Conservation (phyloP, 2,888 invertebrate species). For the Perithous albicinctus region DNA sequence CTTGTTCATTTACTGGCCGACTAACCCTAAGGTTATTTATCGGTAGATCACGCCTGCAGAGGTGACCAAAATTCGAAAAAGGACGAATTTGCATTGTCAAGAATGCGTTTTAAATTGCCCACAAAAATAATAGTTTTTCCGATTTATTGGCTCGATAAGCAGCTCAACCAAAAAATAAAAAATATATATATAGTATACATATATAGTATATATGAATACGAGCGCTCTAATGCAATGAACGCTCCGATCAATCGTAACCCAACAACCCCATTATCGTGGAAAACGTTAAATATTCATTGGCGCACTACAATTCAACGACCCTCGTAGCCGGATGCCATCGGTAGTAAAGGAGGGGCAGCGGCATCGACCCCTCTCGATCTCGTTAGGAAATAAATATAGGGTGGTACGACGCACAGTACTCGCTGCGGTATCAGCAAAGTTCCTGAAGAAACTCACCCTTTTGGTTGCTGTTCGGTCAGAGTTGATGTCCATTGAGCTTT, state of each 20-base stretch:
- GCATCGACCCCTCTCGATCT: constrained; percentile 58
- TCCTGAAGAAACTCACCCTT: constrained; percentile 49
- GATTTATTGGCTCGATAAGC: no score
- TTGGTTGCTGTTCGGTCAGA: constrained; percentile 43
- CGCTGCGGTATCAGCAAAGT: constrained; percentile 14
- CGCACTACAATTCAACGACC: constrained; percentile 38
- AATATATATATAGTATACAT: no score
- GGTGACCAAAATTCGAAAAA: no score
- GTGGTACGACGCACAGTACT: background rate
- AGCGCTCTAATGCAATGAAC: background rate
- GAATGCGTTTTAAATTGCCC: no score
- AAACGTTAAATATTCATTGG: constrained; percentile 65
- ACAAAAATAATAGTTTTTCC: no score
- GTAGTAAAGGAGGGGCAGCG: constrained; percentile 20
- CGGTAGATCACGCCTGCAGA: no score
- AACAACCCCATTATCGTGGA: constrained; percentile 41
- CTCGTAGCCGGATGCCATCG: constrained; percentile 31
- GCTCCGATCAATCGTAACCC: constrained; percentile 57
- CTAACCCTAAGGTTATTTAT: no score
- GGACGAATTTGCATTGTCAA: no score
- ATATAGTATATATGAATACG: background rate
- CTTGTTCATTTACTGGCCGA: no score
- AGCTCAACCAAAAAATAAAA: no score
- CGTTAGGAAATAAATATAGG: constrained; percentile 63
- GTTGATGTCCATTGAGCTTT: constrained; percentile 10